phyloP scores from a whole-genome alignment of 2,797 vertebrate species.

The Ctenopoma kingsleyae region DNA sequence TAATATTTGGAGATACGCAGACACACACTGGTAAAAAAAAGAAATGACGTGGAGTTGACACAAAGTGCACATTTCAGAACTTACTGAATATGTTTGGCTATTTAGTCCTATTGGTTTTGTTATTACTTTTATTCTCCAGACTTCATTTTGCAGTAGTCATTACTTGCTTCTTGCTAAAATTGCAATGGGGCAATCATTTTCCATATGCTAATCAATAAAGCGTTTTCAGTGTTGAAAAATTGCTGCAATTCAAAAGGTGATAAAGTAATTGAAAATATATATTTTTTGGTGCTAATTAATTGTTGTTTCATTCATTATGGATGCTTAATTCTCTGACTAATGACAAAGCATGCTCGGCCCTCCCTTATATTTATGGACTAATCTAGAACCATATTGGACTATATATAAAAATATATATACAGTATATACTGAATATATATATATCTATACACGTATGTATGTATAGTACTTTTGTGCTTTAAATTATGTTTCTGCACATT shows the following conservation, averaged over 20 bases:
- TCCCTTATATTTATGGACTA: constrained; percentile 32
- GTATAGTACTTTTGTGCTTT: constrained; percentile 57
- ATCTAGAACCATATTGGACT: constrained; percentile 35
- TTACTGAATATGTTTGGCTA: constrained; percentile 21
- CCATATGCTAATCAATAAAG: constrained; percentile 46
- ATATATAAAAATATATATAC: constrained; percentile 8
- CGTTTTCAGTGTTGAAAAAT: constrained; percentile 51
- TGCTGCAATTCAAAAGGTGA: constrained; percentile 37
- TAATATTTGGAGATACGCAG: constrained; percentile 80
- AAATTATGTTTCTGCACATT: constrained; percentile 71
- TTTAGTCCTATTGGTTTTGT: constrained; percentile 2
- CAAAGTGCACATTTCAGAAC: constrained; percentile 48
- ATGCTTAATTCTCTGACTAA: constrained; percentile 27
- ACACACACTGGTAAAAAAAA: constrained; percentile 48
- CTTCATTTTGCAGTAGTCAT: constrained; percentile 39
- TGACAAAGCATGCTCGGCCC: constrained; percentile 41
- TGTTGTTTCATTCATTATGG: constrained; percentile 48
- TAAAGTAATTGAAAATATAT: constrained; percentile 37
- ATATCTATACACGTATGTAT: too few species aligned
- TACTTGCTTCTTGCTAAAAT: constrained; percentile 45
- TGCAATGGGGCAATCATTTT: constrained; percentile 57
- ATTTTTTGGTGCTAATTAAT: constrained; percentile 49
- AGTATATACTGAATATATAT: too few species aligned
- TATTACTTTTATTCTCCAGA: constrained; percentile 43
- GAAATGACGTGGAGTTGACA: constrained; percentile 66